Base-by-base conservation (phyloP, 2,888 invertebrate genomes). In the Mimachlamys varia region DNA sequence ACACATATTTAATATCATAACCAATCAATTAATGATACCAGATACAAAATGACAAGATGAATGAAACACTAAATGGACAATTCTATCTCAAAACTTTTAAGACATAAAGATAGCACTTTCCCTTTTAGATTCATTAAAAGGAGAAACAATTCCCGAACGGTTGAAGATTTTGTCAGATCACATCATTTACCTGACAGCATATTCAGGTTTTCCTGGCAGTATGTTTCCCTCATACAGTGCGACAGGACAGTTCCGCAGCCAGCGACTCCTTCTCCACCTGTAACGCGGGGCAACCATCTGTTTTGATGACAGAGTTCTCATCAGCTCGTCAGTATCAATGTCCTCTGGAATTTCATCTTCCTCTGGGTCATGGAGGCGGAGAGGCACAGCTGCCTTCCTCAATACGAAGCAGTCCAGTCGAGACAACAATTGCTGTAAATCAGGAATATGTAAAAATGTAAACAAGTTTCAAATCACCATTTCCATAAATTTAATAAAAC, bases 161-260 rank as follows among this genome's bases (percentile, higher is more conserved):
- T 22, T 22, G 62, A 62, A n/a, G n/a, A 62, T 62, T 22, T n/a
- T 19, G 22, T 53, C 53, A 62, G 62, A 62, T 62, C 0, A 7
- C 62, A n/a, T 76, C 33, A 3, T 44, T 53, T 91, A 96, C 97
- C 96, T 96, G 88, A 96, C 96, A 91, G 96, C 95, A 94, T 95
- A 95, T 92, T 97, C 96, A 49, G 96, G 95, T 93, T 96, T 96
- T 49, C 97, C 97, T 4, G 93, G 94, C 7, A 94, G 90, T 15
- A 96, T 93, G 89, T 95, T 96, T 37, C 97, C 97, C 88, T 97
- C 96, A 91, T 95, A 94, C 15, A 97, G 93, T 53, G 96, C 95
- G 33, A 97, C 97, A 12, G 97, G 97, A 93, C 97, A 97, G 90
- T 94, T 94, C 37, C 95, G 94, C 88, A 95, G 90, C 96, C 96